Base-by-base conservation (phyloP, 1,140 invertebrate genomes). In the Fopius arisanus region DNA sequence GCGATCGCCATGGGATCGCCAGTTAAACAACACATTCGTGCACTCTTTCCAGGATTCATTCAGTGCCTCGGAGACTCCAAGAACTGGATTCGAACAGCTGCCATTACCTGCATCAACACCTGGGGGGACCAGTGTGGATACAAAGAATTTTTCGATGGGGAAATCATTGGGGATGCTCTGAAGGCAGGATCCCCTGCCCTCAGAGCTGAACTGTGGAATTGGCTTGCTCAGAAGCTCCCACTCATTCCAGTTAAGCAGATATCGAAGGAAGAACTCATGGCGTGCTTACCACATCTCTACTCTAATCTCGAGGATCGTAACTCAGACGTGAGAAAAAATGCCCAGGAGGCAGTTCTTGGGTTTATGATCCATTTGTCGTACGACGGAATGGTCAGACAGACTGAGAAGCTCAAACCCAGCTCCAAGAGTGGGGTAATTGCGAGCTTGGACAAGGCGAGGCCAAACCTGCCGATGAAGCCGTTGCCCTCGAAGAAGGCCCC, bases 341-440 rank as follows among this genome's bases (percentile, higher is more conserved):
- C 96, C 14, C 92, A 94, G 73, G 96, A 98, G 81, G 95, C 95
- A 59, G 91, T 97, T 21, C 84, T 97, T 26, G 96, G 96, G 6
- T 93, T 97, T 76, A 98, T 98, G 96, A 93, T 97, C 72, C 96
- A 98, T 86, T 86, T 96, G 0, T 95, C 96, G 5, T 97, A 94
- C 79, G 95, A 97, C 48, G 76, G 89, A 0, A 95, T 98, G 93
- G 85, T 91, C 3, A 92, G 93, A 72, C 92, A 93, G 41, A 90
- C 93, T 10, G 93, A 95, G 78, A 96, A 96, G 85, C 83, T 96
- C 0, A 97, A 97, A 91, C 95, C 95, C 26, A 94, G 93, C 6
- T 97, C 96, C 0, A 96, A 95, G 82, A 92, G 91, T 41, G 92
- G 92, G 6, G 92, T 98, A 6, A 89, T 93, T 82, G 91, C 92